These are phyloP conservation scores for Myxocyprinus asiaticus DNA, from an alignment of 2,113 vertebrate species.

Conservation along the genomic window DNA sequence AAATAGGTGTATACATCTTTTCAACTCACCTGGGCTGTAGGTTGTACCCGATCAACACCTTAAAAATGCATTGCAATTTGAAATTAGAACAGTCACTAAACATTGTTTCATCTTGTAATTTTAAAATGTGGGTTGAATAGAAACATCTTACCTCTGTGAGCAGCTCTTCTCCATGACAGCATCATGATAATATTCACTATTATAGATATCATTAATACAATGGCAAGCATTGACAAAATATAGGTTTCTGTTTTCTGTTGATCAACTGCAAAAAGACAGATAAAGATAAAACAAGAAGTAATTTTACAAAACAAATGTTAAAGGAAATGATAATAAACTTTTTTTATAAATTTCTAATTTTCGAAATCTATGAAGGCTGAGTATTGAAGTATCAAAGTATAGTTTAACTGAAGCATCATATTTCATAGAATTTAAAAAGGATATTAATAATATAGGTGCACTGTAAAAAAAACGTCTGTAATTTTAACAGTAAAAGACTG, in stretches of 20 bases:
- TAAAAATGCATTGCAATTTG: neutral
- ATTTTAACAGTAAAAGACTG: too few species aligned
- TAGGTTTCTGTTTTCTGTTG: neutral
- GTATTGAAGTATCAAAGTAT: neutral
- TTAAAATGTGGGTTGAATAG: neutral
- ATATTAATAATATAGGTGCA: neutral
- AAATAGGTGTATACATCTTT: neutral
- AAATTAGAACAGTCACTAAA: too few species aligned
- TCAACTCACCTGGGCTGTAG: neutral
- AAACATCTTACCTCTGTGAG: neutral
- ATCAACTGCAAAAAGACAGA: neutral
- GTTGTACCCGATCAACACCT: neutral
- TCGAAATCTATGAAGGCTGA: neutral
- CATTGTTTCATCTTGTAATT: neutral
- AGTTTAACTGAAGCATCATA: too few species aligned
- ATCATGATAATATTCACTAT: neutral
- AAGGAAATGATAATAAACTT: neutral
- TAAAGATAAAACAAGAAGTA: neutral
- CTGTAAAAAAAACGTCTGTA: too few species aligned
- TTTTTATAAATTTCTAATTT: neutral
- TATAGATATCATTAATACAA: neutral
- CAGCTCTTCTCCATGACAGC: slow-evolving; percentile 8
- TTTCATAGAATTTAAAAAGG: neutral
- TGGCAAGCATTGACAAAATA: neutral
- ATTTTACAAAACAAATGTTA: neutral